phyloP scores from a whole-genome alignment of 2,113 vertebrate species.

The Lampris incognitus region DNA sequence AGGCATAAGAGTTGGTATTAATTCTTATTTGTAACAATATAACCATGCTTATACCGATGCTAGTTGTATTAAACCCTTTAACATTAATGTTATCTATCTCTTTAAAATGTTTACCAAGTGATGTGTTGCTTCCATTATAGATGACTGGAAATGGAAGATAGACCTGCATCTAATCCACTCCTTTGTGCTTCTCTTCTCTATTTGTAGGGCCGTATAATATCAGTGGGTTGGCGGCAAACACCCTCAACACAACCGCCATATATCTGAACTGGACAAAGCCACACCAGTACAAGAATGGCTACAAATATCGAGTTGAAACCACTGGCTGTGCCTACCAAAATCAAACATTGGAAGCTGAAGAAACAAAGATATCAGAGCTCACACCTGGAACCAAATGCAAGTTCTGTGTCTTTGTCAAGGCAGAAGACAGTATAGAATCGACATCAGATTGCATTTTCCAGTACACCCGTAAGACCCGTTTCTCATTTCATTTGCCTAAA shows the following conservation, averaged over 20 bases:
- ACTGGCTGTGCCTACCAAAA: conserved; percentile 32
- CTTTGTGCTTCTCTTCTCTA: neutral
- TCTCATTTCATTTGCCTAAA: neutral
- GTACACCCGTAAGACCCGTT: conserved; percentile 64
- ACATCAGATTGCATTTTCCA: conserved; percentile 18
- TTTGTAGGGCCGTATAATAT: conserved; percentile 57
- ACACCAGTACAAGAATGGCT: conserved; percentile 22
- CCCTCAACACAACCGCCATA: conserved; percentile 60
- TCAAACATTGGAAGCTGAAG: accelerated
- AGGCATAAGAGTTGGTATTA: too few relatives aligned
- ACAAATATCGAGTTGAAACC: conserved; percentile 49
- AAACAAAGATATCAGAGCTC: conserved; percentile 33
- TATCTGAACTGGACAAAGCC: conserved; percentile 49
- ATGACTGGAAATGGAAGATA: too few relatives aligned
- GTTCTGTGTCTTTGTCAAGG: conserved; percentile 63
- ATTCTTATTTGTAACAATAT: neutral
- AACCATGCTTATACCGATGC: neutral
- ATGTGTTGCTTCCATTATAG: too few relatives aligned
- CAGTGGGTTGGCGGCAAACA: neutral
- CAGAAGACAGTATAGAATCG: conserved; percentile 33
- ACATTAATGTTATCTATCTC: neutral
- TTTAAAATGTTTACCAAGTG: neutral
- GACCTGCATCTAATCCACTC: neutral
- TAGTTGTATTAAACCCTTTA: neutral
- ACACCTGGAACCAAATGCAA: conserved; percentile 56